phyloP scores from a whole-genome alignment of 2,888 invertebrate genomes.

The Machimus atricapillus region DNA sequence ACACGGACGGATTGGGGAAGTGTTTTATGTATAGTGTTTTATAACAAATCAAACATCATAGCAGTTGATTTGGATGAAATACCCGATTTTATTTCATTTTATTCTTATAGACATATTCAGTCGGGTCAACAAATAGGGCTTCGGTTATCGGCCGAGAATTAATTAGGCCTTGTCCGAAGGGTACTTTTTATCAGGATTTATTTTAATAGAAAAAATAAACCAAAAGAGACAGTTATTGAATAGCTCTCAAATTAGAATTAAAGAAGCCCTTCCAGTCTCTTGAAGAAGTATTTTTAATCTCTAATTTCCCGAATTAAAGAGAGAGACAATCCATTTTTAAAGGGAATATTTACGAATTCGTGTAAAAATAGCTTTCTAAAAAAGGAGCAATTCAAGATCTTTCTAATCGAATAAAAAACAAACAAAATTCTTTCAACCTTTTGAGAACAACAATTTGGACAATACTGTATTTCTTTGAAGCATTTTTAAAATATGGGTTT shows the following conservation, averaged over 20 bases:
- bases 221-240: not conserved
- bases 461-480: too few relatives aligned
- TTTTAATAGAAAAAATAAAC: not conserved
- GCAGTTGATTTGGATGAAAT: not conserved
- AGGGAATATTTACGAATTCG: not conserved
- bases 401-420: too few relatives aligned
- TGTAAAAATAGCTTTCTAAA: too few relatives aligned
- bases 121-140: not conserved
- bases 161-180: not conserved
- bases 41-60: conserved; percentile 4
- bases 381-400: too few relatives aligned
- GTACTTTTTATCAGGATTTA: not conserved
- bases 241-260: not conserved
- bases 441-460: too few relatives aligned
- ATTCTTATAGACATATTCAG: not conserved
- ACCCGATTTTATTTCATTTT: not conserved
- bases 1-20: not conserved
- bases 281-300: not conserved
- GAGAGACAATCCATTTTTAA: not conserved
- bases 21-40: not conserved
- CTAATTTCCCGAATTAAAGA: not conserved
- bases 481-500: too few relatives aligned
- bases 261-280: not conserved
- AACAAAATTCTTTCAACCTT: too few relatives aligned
- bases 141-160: not conserved